Evolutionary conservation across 2,888 invertebrate species (phyloP).

Genomic region (Cyrtodaria siliqua): DNA sequence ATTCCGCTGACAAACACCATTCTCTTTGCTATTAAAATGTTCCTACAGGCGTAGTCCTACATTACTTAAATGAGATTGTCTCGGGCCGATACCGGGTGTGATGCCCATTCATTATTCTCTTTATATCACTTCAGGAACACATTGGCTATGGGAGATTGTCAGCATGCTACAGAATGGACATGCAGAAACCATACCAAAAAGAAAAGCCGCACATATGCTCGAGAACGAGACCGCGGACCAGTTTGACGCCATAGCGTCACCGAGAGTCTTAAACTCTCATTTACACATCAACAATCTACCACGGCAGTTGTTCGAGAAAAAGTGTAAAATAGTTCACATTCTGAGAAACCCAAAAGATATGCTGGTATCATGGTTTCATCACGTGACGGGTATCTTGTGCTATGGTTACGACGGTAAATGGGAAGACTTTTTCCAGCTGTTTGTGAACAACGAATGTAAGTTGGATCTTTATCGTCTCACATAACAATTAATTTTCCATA

Average conservation of each 20-base stretch:
- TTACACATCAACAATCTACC: constrained; percentile 45
- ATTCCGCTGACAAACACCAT: no score
- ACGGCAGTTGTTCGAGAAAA: constrained; percentile 42
- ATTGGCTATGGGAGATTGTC: constrained; percentile 66
- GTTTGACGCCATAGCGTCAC: constrained; percentile 40
- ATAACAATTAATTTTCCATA: no score
- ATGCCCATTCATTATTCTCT: no score
- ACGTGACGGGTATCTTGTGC: constrained; percentile 31
- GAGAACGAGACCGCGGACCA: constrained; percentile 52
- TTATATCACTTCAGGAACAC: constrained; percentile 67
- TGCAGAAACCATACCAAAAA: constrained; percentile 51
- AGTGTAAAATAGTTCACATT: constrained; percentile 54
- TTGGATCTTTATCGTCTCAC: no score
- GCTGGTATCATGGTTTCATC: constrained; percentile 58
- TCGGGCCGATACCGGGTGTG: no score
- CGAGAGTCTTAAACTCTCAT: constrained; percentile 63
- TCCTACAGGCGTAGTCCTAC: no score
- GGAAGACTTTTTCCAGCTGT: constrained; percentile 58
- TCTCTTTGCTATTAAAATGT: no score
- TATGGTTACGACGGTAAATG: constrained; percentile 67
- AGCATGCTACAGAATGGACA: constrained; percentile 59
- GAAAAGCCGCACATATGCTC: constrained; percentile 56
- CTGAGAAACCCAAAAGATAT: constrained; percentile 63
- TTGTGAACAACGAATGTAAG: constrained; percentile 65
- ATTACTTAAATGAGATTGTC: no score